Percentiles rank a stretch among this genome's conserved stretches.
phyloP scores from a whole-genome alignment of 2,888 invertebrate genomes.

The Camponotus fellah region DNA sequence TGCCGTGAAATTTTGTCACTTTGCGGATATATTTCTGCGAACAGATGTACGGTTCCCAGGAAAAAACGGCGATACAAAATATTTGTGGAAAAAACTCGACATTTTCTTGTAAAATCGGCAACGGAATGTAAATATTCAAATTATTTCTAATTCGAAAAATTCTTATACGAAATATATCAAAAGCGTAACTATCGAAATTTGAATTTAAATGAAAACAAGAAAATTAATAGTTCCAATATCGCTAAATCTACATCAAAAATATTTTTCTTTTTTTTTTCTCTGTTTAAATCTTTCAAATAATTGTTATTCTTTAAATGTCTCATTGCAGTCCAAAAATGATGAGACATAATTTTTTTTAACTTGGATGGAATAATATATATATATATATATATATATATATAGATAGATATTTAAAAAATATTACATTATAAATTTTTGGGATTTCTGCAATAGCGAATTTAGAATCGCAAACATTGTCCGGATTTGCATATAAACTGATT shows the following conservation, averaged over 20 bases:
- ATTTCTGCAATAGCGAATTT: background rate
- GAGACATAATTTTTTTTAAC: too few relatives aligned
- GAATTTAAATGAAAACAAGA: background rate
- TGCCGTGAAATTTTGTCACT: conserved; percentile 45
- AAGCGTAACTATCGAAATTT: background rate
- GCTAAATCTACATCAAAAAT: too few relatives aligned
- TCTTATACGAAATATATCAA: background rate
- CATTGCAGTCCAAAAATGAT: too few relatives aligned
- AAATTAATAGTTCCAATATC: background rate
- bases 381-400: too few relatives aligned
- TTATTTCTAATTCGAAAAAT: background rate
- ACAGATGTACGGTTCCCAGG: conserved; percentile 2
- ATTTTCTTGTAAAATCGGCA: background rate
- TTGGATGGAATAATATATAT: too few relatives aligned
- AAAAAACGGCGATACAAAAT: background rate
- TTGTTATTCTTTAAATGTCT: too few relatives aligned
- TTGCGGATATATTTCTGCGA: background rate
- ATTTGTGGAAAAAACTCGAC: background rate
- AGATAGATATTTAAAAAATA: background rate
- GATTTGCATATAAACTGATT: conserved; percentile 28
- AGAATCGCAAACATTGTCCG: background rate
- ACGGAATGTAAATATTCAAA: background rate
- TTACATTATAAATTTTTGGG: background rate
- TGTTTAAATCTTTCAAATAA: background rate
- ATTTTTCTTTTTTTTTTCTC: background rate